Conservation (phyloP, 2,113 vertebrate species). For the Poeciliopsis occidentalis region DNA sequence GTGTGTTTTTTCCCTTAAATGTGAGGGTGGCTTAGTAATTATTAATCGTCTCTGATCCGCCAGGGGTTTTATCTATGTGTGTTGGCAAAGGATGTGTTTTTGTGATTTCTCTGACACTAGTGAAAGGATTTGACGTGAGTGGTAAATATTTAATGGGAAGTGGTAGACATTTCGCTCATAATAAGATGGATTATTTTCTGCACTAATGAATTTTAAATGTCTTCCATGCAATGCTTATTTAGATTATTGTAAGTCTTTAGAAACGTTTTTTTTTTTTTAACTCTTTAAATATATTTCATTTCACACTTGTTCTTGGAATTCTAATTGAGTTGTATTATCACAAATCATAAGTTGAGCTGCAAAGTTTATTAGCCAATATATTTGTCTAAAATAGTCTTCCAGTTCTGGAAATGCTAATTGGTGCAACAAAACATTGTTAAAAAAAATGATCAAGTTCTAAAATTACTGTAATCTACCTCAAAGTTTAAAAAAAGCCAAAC, state of each 20-base stretch:
- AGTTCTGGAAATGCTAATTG: no score
- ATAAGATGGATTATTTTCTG: background rate
- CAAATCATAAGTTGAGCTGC: background rate
- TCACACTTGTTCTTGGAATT: background rate
- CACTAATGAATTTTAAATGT: background rate
- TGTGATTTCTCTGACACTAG: conserved; percentile 8
- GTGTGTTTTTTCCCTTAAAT: background rate
- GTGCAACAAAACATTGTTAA: no score
- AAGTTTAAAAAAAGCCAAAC: background rate
- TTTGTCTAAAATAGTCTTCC: no score
- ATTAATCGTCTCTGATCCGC: background rate
- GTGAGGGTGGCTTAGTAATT: background rate
- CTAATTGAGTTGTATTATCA: background rate
- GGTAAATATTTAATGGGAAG: conserved; percentile 3
- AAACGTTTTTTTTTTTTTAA: background rate
- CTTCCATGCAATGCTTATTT: background rate
- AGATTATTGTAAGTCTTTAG: conserved; percentile 4
- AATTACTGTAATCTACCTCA: no score
- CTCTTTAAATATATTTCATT: background rate
- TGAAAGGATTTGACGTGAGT: background rate
- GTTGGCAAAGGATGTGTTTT: background rate
- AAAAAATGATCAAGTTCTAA: no score
- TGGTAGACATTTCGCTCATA: background rate
- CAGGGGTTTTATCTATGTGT: background rate
- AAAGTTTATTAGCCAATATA: no score